Base-by-base conservation (phyloP, 2,797 vertebrate genomes). In the Selene dorsalis region DNA sequence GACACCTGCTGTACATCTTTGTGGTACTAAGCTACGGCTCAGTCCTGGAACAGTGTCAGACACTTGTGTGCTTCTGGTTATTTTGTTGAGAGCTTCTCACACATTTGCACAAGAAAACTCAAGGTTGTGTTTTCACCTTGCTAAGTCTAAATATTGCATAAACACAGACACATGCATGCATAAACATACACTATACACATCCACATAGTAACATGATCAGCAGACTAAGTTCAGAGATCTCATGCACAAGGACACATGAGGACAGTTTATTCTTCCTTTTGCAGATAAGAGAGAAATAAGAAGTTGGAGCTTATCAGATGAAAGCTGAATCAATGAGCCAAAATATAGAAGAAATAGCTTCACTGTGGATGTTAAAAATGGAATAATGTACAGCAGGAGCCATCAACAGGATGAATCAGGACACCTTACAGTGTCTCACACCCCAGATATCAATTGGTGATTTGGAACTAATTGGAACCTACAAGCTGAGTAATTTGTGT, bases 401-500 rank as follows among this genome's bases (percentile, higher is more conserved):
- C 45, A 7, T 76, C 32, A 73, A 48, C 26, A 68, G 14, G 17
- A 66, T 41, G 20, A 13, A 63, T 84, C 22, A 68, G 61, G 38
- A 38, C 26, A 16, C 16, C 3, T 63, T 59, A 41, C 2, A 38
- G 20, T 35, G 32, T 28, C 18, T 73, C 41, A 43, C 45, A 69
- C 20, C 26, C 50, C 24, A 22, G 35, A 57, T 10, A 82, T 69
- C 0, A 45, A 38, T 71, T 41, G 58, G 43, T 71, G 35, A 64
- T 69, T 32, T 58, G 47, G 13, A 17, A 56, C 63, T 57, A 16
- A 73, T 64, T 78, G 65, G 58, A 78, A 35, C 32, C 73, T 32
- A 24, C 41, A 69, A 48, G 57, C n/a, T 71, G 52, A 62, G 69
- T 67, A 18, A 77, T 73, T 64, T 70, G 3, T 28, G 1, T 68